Evolutionary conservation across 2,113 vertebrate genomes (phyloP).

Genomic region (Trematocara unimaculatum): DNA sequence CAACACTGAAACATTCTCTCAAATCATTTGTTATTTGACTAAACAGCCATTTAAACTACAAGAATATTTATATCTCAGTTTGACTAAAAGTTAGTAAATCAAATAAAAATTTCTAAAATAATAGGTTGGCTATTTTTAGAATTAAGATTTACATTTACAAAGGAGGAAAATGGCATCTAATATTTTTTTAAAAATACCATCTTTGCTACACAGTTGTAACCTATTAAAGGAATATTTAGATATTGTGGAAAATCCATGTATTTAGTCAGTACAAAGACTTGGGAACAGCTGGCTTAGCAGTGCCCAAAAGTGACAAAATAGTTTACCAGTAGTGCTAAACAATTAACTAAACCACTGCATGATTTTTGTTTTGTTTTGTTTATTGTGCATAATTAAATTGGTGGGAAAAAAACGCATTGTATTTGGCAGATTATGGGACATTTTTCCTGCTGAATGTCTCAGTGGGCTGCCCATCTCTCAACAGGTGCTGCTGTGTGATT

Average conservation of each 20-base stretch:
- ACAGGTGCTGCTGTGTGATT: slow-evolving; percentile 19
- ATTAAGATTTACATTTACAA: neutral
- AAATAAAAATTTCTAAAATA: neutral
- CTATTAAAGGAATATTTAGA: neutral
- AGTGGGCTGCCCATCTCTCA: neutral
- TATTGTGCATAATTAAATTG: neutral
- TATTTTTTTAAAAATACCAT: neutral
- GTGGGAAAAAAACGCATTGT: neutral
- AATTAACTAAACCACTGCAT: neutral
- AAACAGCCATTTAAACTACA: neutral
- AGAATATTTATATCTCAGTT: neutral
- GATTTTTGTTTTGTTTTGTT: neutral
- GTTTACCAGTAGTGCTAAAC: neutral
- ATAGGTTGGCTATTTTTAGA: neutral
- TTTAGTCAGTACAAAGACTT: neutral
- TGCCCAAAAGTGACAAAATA: neutral
- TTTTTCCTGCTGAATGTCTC: neutral
- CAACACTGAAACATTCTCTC: neutral
- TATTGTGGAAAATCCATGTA: neutral
- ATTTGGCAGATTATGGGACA: neutral
- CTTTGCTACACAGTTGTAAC: neutral
- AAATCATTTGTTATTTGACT: neutral
- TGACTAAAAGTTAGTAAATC: neutral
- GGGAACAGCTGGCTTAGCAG: neutral
- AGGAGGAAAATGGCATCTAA: neutral